Conservation (phyloP, 1,140 invertebrate species). For the Plutomurus gul region DNA sequence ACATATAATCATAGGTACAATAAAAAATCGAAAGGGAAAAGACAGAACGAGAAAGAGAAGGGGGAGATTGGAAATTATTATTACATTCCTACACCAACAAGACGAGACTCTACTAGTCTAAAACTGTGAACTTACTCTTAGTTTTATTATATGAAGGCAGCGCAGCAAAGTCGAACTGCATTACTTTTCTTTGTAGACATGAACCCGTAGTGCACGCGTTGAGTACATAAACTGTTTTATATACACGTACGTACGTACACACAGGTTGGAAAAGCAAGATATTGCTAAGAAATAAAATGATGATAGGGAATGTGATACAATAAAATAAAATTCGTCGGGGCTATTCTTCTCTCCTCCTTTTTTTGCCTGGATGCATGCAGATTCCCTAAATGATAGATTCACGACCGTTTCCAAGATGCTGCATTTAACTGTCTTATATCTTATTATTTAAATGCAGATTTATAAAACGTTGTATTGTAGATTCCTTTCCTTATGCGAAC, state of each 20-base stretch:
- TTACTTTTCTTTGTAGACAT: no score
- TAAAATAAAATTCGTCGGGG: neutral
- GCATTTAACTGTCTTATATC: neutral
- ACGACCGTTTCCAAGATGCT: no score
- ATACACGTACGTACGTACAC: no score
- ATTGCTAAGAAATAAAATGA: neutral
- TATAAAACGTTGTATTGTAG: no score
- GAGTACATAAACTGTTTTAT: no score
- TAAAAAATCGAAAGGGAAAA: constrained; percentile 13
- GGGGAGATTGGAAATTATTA: constrained; percentile 26
- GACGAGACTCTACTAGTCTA: neutral
- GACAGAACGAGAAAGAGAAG: neutral
- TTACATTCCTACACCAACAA: constrained; percentile 16
- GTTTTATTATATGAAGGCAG: no score
- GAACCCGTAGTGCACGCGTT: no score
- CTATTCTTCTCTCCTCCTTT: neutral
- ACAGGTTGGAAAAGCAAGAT: no score
- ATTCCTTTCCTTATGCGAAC: no score
- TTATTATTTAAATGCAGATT: neutral
- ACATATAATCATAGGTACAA: neutral
- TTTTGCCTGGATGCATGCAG: neutral
- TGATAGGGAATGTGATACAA: constrained; percentile 14
- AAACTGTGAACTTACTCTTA: neutral
- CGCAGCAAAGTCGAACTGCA: no score
- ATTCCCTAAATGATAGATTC: neutral